Percentiles rank a stretch among this genome's conserved stretches.
Conservation (phyloP, 30 jellyfish, hydroid and myxozoan genomes). For the Kudoa iwatai region DNA sequence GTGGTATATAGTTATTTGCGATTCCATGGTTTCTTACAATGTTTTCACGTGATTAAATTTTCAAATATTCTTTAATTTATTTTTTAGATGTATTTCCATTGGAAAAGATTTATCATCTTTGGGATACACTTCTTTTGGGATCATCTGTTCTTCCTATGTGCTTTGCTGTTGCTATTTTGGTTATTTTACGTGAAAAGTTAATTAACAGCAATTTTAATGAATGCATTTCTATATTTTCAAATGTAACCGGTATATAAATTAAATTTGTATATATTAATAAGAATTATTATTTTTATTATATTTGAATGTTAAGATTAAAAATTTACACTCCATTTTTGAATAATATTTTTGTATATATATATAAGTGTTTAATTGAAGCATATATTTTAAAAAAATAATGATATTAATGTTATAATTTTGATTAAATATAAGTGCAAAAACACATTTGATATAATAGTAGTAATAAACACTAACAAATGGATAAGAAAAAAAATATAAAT, state of each 20-base stretch:
- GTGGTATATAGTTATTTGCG: conserved; percentile 11
- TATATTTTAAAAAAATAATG: too few relatives aligned
- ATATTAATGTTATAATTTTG: too few relatives aligned
- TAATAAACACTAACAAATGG: too few relatives aligned
- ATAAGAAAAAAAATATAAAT: too few relatives aligned
- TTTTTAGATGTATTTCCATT: conserved; percentile 47
- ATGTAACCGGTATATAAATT: conserved; percentile 22
- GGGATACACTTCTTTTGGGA: conserved; percentile 77
- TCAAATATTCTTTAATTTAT: not conserved
- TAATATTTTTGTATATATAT: too few relatives aligned
- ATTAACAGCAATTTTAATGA: conserved; percentile 28
- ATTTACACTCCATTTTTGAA: too few relatives aligned
- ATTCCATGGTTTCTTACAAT: conserved; percentile 36
- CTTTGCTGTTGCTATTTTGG: conserved; percentile 38
- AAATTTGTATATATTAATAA: too few relatives aligned
- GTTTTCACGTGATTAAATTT: conserved; percentile 22
- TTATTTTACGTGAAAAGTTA: conserved; percentile 28
- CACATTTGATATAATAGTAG: too few relatives aligned
- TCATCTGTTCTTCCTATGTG: conserved; percentile 56
- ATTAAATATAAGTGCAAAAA: too few relatives aligned
- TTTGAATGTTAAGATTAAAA: too few relatives aligned
- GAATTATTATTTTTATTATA: too few relatives aligned
- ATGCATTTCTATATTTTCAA: conserved; percentile 49
- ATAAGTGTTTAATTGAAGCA: too few relatives aligned
- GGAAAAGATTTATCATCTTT: conserved; percentile 20